Evolutionary conservation across 2,797 vertebrate genomes (phyloP).

Genomic region (Anableps anableps): DNA sequence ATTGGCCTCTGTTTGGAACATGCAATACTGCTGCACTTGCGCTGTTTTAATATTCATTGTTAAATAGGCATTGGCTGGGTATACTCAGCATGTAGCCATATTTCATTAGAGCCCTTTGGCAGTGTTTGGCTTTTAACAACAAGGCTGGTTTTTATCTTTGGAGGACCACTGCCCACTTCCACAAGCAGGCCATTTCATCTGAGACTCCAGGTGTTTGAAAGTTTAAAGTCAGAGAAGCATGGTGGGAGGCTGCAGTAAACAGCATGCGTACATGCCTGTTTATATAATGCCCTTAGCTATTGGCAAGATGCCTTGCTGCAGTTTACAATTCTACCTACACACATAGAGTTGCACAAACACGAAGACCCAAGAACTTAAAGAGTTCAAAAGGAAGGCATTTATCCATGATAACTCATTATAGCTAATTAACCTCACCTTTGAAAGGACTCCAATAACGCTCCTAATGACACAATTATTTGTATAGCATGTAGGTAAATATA

Average conservation of each 20-base stretch:
- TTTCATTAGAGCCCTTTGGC: constrained; percentile 48
- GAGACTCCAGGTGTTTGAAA: constrained; percentile 69
- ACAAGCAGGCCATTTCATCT: constrained; percentile 48
- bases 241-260: constrained; percentile 77
- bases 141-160: constrained; percentile 30
- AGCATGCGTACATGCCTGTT: constrained; percentile 79
- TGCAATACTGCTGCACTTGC: constrained; percentile 23
- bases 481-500: background rate
- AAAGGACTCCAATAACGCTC: background rate
- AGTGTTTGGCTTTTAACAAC: constrained; percentile 51
- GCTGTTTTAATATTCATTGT: constrained; percentile 46
- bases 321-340: constrained; percentile 69
- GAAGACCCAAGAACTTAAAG: constrained; percentile 35
- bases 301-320: constrained; percentile 63
- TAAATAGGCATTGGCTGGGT: constrained; percentile 48
- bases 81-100: constrained; percentile 44
- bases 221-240: constrained; percentile 67
- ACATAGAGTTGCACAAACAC: constrained; percentile 37
- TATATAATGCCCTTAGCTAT: constrained; percentile 58
- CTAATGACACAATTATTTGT: background rate
- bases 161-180: constrained; percentile 52
- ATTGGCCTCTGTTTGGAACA: constrained; percentile 34
- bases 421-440: constrained; percentile 1
- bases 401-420: constrained; percentile 10
- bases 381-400: constrained; percentile 19